Percentiles rank a stretch among this genome's conserved stretches.
Evolutionary conservation across 2,888 invertebrate species (phyloP).

Genomic region (Linnaemya tessellans): DNA sequence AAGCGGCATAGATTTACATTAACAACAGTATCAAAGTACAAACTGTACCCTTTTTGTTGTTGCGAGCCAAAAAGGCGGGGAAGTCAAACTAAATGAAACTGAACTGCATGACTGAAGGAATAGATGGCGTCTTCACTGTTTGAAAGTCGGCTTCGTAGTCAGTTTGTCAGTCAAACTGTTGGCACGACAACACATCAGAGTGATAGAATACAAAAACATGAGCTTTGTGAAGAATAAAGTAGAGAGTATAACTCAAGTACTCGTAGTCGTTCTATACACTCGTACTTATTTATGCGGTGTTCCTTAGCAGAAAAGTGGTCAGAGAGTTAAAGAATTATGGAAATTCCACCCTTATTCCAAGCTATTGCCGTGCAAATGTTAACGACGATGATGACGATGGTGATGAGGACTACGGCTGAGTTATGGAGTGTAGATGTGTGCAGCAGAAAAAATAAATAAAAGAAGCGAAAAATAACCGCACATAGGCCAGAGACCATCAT

Average conservation of each 20-base stretch:
- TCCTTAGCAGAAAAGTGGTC: conserved; percentile 62
- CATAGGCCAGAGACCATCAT: conserved; percentile 68
- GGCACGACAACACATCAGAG: conserved; percentile 6
- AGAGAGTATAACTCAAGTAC: conserved; percentile 51
- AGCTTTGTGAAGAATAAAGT: conserved; percentile 54
- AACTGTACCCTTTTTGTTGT: conserved; percentile 78
- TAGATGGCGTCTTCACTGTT: conserved; percentile 62
- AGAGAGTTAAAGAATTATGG: conserved; percentile 70
- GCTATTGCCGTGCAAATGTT: conserved; percentile 53
- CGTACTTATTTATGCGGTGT: conserved; percentile 61
- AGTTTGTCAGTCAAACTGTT: conserved; percentile 44
- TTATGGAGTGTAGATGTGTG: conserved; percentile 46
- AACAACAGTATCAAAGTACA: conserved; percentile 82
- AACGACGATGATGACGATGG: conserved; percentile 32
- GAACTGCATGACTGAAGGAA: conserved; percentile 69
- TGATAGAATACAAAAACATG: not conserved
- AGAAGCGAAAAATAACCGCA: conserved; percentile 70
- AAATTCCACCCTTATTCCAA: conserved; percentile 64
- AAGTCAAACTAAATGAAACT: conserved; percentile 74
- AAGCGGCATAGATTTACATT: conserved; percentile 71
- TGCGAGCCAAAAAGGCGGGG: conserved; percentile 64
- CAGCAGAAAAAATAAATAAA: conserved; percentile 48
- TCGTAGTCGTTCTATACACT: conserved; percentile 31
- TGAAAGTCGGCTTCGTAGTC: conserved; percentile 8
- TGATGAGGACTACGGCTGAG: conserved; percentile 35